Conservation (phyloP, 1,140 invertebrate species). For the Phymastichus coffea region DNA sequence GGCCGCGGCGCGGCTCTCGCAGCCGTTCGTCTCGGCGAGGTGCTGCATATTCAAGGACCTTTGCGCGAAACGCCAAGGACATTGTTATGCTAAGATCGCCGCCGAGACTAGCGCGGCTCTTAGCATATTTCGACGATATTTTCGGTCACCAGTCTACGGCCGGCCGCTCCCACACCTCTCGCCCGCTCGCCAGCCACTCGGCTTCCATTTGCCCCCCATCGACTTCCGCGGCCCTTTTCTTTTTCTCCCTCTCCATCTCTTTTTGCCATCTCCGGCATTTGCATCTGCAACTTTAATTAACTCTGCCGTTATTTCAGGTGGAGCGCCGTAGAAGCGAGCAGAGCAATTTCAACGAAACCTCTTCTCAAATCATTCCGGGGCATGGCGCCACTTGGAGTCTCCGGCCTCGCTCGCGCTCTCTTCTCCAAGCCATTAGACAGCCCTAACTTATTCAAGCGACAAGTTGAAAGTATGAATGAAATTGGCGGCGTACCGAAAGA, state of each 20-base stretch:
- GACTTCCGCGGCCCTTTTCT: neutral
- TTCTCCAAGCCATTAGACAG: neutral
- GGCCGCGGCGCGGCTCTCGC: too few species aligned
- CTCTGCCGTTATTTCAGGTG: neutral
- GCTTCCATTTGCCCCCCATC: neutral
- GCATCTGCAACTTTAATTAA: slow-evolving; percentile 20
- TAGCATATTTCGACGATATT: slow-evolving; percentile 35
- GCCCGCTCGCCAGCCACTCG: neutral
- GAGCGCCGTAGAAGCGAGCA: neutral
- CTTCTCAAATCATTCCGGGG: neutral
- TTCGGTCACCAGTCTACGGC: slow-evolving; percentile 9
- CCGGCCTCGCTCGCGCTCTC: too few species aligned
- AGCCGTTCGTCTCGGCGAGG: slow-evolving; percentile 2
- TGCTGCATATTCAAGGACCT: slow-evolving; percentile 29
- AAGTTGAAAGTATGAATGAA: too few species aligned
- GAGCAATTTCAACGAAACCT: neutral
- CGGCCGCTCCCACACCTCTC: neutral
- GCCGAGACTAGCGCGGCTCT: slow-evolving; percentile 27
- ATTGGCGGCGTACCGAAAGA: too few species aligned
- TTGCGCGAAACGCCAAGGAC: slow-evolving; percentile 24
- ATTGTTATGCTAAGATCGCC: slow-evolving; percentile 33
- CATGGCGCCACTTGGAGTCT: too few species aligned
- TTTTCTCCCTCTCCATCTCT: neutral
- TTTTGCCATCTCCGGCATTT: slow-evolving; percentile 21
- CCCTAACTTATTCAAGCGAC: neutral